Evolutionary conservation across 2,797 vertebrate species (phyloP).

Genomic region (Muraenolepis orangiensis): DNA sequence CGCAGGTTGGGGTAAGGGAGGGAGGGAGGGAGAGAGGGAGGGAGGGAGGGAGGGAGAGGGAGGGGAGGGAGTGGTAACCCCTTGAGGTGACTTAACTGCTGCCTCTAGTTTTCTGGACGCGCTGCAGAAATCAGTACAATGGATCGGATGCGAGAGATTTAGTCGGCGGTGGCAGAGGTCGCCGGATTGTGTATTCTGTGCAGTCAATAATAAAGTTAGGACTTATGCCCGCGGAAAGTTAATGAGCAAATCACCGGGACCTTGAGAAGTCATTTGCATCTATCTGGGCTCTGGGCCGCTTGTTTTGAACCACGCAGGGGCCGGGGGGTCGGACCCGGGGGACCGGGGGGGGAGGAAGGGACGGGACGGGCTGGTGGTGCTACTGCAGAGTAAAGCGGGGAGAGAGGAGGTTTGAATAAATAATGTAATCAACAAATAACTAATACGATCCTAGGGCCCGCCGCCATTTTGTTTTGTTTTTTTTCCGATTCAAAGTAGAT

Average conservation of each 20-base stretch:
- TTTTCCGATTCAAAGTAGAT: neutral
- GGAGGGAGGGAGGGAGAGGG: too few relatives aligned
- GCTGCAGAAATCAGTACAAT: slow-evolving; percentile 88
- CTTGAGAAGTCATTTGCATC: slow-evolving; percentile 96
- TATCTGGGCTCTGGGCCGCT: slow-evolving; percentile 82
- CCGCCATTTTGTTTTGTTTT: neutral
- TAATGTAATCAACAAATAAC: neutral
- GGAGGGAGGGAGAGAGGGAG: too few relatives aligned
- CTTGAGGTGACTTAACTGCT: slow-evolving; percentile 80
- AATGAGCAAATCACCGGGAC: slow-evolving; percentile 95
- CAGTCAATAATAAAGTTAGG: slow-evolving; percentile 99
- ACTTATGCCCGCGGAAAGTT: slow-evolving; percentile 94
- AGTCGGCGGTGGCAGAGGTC: slow-evolving; percentile 97
- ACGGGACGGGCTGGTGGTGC: slow-evolving; percentile 22
- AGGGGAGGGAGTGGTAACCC: slow-evolving; percentile 50
- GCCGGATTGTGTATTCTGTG: slow-evolving; percentile 99
- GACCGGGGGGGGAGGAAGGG: slow-evolving; percentile 36
- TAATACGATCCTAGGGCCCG: neutral
- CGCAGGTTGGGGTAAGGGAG: neutral
- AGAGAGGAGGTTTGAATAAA: slow-evolving; percentile 3
- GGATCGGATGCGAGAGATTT: slow-evolving; percentile 95
- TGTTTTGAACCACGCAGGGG: slow-evolving; percentile 56
- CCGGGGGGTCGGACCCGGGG: slow-evolving; percentile 71
- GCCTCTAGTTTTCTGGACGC: slow-evolving; percentile 77
- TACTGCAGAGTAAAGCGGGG: slow-evolving; percentile 44